phyloP scores from a whole-genome alignment of 2,113 vertebrate genomes.

The Erythrolamprus reginae region DNA sequence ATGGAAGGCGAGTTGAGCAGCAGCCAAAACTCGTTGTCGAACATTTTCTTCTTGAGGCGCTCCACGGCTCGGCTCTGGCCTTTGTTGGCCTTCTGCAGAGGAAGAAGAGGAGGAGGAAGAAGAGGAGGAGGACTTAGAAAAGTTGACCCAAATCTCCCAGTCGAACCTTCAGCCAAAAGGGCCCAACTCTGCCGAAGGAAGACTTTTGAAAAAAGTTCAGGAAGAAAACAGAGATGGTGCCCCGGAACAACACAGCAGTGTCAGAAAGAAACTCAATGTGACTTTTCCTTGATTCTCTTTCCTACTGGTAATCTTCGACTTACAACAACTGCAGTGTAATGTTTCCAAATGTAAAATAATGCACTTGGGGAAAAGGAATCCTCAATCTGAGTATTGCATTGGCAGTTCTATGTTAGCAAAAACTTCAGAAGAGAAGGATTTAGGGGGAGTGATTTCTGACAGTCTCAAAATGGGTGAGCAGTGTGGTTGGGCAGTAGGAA shows the following conservation, averaged over 20 bases:
- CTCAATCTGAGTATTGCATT: no score
- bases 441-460: no score
- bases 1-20: slow-evolving; percentile 92
- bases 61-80: slow-evolving; percentile 89
- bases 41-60: slow-evolving; percentile 98
- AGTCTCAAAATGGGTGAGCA: no score
- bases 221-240: not conserved
- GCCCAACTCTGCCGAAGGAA: no score
- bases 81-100: slow-evolving; percentile 85
- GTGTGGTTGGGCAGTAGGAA: no score
- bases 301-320: no score
- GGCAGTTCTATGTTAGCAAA: no score
- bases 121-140: not conserved
- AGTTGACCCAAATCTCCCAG: not conserved
- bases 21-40: slow-evolving; percentile 94
- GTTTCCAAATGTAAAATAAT: no score
- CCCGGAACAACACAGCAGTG: not conserved
- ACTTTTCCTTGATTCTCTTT: not conserved
- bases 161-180: not conserved
- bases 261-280: not conserved
- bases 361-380: no score
- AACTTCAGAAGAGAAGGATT: no score
- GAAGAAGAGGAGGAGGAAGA: accelerated
- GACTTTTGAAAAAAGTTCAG: not conserved
- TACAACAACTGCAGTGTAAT: no score